These are phyloP conservation scores for Adoxophyes honmai DNA, from an alignment of 1,140 invertebrate genomes.

Conservation along the genomic window DNA sequence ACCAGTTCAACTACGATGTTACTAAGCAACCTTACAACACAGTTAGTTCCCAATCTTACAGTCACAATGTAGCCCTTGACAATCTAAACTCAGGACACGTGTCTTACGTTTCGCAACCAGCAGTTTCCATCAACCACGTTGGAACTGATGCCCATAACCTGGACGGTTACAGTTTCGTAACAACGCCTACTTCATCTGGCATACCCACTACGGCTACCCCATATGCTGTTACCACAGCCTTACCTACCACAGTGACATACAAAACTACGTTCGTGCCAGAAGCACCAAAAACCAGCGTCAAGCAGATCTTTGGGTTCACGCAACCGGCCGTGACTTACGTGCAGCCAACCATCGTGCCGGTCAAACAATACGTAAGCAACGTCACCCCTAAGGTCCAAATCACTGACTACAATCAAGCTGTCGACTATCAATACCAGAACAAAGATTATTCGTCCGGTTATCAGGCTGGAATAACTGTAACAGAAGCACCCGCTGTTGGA, in stretches of 20 bases:
- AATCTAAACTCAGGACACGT: constrained; percentile 34
- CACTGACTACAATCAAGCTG: constrained; percentile 42
- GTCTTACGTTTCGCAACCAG: constrained; percentile 41
- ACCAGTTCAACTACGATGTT: constrained; percentile 41
- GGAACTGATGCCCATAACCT: constrained; percentile 49
- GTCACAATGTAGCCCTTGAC: constrained; percentile 28
- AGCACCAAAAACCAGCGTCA: constrained; percentile 57
- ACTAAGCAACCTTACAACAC: not conserved
- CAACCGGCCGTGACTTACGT: constrained; percentile 63
- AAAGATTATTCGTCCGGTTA: constrained; percentile 29
- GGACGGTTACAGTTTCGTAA: constrained; percentile 48
- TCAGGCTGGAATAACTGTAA: constrained; percentile 16
- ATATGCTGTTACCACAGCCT: constrained; percentile 52
- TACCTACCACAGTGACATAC: constrained; percentile 43
- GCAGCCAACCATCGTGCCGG: constrained; percentile 51
- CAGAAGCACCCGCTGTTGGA: constrained; percentile 21
- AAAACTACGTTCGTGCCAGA: constrained; percentile 61
- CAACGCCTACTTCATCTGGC: constrained; percentile 58
- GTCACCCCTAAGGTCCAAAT: constrained; percentile 38
- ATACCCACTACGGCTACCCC: constrained; percentile 61
- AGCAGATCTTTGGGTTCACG: constrained; percentile 64
- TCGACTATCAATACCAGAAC: constrained; percentile 40
- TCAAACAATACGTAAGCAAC: constrained; percentile 29
- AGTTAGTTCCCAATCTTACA: constrained; percentile 9
- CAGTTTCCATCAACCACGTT: constrained; percentile 54